Evolutionary conservation across 2,797 vertebrate genomes (phyloP).

Genomic region (Chaetophractus vellerosus): DNA sequence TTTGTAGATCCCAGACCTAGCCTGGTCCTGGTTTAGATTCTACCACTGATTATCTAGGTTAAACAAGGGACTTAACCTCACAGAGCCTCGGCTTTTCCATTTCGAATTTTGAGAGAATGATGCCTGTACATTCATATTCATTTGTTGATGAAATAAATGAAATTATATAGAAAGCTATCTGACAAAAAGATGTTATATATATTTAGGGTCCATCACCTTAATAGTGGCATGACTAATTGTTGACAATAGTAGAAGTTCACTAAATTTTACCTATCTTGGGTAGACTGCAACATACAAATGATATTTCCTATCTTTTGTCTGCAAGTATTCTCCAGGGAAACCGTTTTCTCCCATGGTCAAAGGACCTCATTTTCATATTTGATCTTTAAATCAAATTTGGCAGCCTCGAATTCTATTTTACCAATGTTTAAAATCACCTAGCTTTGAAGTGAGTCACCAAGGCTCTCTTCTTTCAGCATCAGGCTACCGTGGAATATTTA

Average conservation of each 20-base stretch:
- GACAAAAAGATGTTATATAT: neutral
- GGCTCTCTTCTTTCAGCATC: constrained; percentile 38
- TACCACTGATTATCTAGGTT: neutral
- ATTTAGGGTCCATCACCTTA: constrained; percentile 3
- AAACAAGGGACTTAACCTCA: neutral
- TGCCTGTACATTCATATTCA: neutral
- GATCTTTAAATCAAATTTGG: constrained; percentile 53
- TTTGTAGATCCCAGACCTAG: neutral
- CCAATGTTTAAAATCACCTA: constrained; percentile 14
- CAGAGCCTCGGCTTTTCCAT: neutral
- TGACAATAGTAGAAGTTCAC: neutral
- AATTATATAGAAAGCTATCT: neutral
- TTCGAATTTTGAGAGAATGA: constrained; percentile 21
- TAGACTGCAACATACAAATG: neutral
- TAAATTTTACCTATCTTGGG: neutral
- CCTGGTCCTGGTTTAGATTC: constrained; percentile 2
- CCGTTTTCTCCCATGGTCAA: neutral
- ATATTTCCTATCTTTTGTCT: neutral
- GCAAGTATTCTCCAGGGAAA: constrained; percentile 43
- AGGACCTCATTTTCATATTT: constrained; percentile 51
- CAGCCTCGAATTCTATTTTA: constrained; percentile 51
- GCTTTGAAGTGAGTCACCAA: constrained; percentile 40
- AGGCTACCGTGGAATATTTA: neutral
- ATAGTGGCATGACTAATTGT: neutral
- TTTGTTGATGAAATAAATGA: constrained; percentile 30